These are phyloP conservation scores for Periplaneta americana DNA, from an alignment of 1,140 invertebrate genomes.

Conservation along the genomic window DNA sequence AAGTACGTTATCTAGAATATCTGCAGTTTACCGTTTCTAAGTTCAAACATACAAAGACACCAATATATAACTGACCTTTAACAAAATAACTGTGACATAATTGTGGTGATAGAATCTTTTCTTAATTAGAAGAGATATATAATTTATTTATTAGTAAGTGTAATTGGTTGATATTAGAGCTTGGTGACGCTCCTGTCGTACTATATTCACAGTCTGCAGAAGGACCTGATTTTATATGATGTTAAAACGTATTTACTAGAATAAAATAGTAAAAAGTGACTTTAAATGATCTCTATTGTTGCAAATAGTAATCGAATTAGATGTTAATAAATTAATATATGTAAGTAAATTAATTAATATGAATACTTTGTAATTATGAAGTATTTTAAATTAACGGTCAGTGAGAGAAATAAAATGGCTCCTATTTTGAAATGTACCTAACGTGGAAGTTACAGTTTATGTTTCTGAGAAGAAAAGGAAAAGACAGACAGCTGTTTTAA, in stretches of 20 bases:
- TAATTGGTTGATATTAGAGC: not conserved
- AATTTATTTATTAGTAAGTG: not conserved
- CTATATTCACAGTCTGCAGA: not conserved
- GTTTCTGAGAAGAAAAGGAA: not conserved
- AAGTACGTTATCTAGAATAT: not conserved
- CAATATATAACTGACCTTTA: not conserved
- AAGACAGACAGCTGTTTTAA: no score
- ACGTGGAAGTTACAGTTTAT: not conserved
- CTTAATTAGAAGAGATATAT: not conserved
- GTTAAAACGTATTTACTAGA: not conserved
- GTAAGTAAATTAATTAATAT: not conserved
- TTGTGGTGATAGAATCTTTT: no score
- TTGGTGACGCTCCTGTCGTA: not conserved
- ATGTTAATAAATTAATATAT: not conserved
- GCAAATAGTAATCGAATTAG: not conserved
- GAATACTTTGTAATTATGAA: not conserved
- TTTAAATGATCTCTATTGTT: not conserved
- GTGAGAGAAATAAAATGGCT: not conserved
- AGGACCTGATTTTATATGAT: not conserved
- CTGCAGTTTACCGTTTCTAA: not conserved
- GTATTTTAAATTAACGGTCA: not conserved
- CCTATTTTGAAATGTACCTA: not conserved
- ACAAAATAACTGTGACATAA: not conserved
- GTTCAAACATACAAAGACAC: not conserved
- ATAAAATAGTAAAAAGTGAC: not conserved